phyloP scores from a whole-genome alignment of 2,888 invertebrate genomes.

The Platycnemis pennipes region DNA sequence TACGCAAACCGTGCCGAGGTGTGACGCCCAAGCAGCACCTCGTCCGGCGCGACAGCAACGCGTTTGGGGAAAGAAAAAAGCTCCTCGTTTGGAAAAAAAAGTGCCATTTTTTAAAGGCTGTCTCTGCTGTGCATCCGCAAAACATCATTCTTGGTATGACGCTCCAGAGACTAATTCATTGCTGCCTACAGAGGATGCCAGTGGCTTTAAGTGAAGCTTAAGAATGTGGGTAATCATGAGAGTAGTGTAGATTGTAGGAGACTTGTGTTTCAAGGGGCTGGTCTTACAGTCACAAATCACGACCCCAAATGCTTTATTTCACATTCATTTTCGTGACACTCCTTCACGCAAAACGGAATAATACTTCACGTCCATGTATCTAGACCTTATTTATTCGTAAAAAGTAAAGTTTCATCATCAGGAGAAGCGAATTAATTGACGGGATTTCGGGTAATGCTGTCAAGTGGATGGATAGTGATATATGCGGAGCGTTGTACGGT shows the following conservation, averaged over 20 bases:
- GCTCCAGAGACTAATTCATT: neutral
- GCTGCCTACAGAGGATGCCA: neutral
- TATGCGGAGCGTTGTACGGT: no score
- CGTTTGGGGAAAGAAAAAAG: neutral
- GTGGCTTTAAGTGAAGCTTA: neutral
- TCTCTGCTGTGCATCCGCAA: neutral
- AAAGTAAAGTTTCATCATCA: no score
- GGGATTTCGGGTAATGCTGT: no score
- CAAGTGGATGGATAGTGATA: no score
- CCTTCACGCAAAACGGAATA: neutral
- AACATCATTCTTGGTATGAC: neutral
- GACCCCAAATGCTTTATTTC: neutral
- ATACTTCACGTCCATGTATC: no score
- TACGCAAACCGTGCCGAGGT: conserved; percentile 56
- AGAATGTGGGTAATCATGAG: neutral
- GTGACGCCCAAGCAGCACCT: neutral
- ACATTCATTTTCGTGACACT: neutral
- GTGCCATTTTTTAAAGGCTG: neutral
- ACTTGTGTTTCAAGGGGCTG: neutral
- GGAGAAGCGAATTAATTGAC: no score
- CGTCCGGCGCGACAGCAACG: neutral
- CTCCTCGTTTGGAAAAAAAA: neutral
- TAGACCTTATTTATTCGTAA: no score
- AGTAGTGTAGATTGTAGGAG: neutral
- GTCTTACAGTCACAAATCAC: neutral